Conservation (phyloP, 2,888 invertebrate genomes). For the Leptinotarsa peninsularis region DNA sequence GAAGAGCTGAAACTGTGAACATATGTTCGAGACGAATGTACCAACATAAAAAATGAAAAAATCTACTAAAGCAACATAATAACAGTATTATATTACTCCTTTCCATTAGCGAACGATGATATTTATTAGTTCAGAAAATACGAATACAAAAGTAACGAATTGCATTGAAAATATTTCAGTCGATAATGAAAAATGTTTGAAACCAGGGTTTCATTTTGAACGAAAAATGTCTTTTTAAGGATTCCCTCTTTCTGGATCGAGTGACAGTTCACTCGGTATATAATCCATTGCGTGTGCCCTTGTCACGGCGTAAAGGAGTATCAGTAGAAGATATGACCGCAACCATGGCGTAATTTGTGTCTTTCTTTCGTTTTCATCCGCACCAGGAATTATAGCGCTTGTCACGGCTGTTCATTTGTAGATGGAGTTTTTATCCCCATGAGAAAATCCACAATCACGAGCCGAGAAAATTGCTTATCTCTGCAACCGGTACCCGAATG, state of each 20-base stretch:
- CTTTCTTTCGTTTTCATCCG: conserved; percentile 65
- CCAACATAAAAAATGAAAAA: no score
- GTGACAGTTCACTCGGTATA: not conserved
- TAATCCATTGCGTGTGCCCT: conserved; percentile 7
- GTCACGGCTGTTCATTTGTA: conserved; percentile 80
- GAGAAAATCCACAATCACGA: conserved; percentile 77
- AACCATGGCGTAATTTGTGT: conserved; percentile 59
- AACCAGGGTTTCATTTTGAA: not conserved
- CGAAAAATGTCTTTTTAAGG: no score
- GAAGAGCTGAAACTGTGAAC: no score
- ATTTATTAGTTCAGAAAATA: no score
- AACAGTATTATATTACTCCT: no score
- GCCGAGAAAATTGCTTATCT: conserved; percentile 77
- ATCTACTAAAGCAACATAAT: no score
- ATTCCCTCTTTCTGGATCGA: not conserved
- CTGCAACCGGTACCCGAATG: conserved; percentile 61
- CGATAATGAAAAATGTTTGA: no score
- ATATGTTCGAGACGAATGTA: no score
- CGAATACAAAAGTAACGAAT: no score
- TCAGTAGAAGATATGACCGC: conserved; percentile 51
- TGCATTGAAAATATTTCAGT: no score
- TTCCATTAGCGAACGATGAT: no score
- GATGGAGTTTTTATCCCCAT: conserved; percentile 77
- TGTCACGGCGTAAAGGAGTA: conserved; percentile 23
- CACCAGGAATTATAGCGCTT: conserved; percentile 75